Conservation (phyloP, 2,888 invertebrate species). For the Malthinus flaveolus region DNA sequence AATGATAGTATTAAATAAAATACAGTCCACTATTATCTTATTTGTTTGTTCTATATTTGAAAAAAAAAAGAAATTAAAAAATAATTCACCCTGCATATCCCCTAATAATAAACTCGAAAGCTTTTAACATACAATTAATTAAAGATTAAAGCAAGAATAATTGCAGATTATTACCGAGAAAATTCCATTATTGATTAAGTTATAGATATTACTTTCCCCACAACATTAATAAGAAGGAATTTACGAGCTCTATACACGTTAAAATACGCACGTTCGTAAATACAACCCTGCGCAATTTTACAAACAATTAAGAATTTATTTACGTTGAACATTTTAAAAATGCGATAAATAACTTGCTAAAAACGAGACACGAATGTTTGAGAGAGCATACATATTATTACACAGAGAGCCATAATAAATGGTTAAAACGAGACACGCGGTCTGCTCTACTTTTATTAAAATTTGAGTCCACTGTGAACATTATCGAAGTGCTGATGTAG, state of each 20-base stretch:
- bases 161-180: neutral
- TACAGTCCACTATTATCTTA: no score
- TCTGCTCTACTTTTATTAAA: conserved; percentile 43
- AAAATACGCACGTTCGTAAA: neutral
- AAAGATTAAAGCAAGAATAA: neutral
- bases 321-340: conserved; percentile 13
- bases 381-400: conserved; percentile 31
- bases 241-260: neutral
- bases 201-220: no score
- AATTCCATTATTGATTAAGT: no score
- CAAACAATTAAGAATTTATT: conserved; percentile 8
- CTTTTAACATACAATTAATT: no score
- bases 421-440: conserved; percentile 29
- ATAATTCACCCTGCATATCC: no score
- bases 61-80: no score
- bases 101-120: no score
- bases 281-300: conserved; percentile 6
- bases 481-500: conserved; percentile 43
- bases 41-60: no score
- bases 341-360: conserved; percentile 36
- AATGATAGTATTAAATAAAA: no score
- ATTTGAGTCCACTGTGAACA: conserved; percentile 39
- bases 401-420: conserved; percentile 31
- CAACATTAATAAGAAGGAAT: no score
- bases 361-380: conserved; percentile 37